A percentile compares a stretch with the other conserved stretches of the same genome.
These are phyloP conservation scores for Archilochus colubris DNA, from an alignment of 2,113 vertebrate genomes.

Conservation along the genomic window DNA sequence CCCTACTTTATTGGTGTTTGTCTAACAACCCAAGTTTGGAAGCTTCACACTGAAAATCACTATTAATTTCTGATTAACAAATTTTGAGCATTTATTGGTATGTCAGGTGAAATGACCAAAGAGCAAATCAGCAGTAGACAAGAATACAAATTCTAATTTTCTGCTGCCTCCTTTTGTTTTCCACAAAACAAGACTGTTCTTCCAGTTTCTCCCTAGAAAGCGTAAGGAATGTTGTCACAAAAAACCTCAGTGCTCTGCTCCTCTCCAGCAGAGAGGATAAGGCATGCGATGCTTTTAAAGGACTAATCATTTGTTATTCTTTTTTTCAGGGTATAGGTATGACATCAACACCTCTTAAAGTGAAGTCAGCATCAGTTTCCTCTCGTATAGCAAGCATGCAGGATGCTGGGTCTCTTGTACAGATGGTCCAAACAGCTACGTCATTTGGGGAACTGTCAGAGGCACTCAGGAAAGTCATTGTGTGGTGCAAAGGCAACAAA, in stretches of 20 bases:
- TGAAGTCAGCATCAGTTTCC: neutral
- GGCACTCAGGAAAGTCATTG: conserved; percentile 67
- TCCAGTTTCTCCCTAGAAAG: neutral
- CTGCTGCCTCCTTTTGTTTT: neutral
- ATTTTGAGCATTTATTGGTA: neutral
- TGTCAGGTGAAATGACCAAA: neutral
- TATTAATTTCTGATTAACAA: neutral
- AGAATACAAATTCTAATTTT: neutral
- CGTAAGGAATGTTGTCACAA: neutral
- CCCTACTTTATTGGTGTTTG: neutral
- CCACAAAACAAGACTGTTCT: neutral
- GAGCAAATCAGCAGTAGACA: neutral
- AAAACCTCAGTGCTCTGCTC: neutral
- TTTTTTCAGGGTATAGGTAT: conserved; percentile 58
- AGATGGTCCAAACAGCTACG: conserved; percentile 48
- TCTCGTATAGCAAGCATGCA: neutral
- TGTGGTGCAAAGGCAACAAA: conserved; percentile 74
- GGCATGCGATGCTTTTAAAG: neutral
- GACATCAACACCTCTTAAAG: neutral
- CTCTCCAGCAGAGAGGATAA: neutral
- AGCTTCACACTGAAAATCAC: neutral
- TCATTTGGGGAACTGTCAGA: conserved; percentile 75
- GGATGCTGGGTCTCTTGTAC: conserved; percentile 37
- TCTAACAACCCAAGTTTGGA: neutral
- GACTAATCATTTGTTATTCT: neutral